Evolutionary conservation across 2,888 invertebrate species (phyloP), one percentile per base, ranked within the genome.

Genomic region (Oxytorus armatus): DNA sequence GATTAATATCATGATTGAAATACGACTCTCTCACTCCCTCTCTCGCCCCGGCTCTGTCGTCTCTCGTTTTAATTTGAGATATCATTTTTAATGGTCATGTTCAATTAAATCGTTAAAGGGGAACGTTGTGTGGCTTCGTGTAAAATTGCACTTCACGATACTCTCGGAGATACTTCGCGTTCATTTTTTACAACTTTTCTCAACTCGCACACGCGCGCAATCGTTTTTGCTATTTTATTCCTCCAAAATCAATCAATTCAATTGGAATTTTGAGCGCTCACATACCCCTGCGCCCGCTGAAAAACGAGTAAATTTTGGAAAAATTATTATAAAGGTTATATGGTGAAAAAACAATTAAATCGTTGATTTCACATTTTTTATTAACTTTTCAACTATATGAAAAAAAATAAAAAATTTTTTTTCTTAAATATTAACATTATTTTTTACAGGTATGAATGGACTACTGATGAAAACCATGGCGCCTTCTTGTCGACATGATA

Each of bases 1-100:
- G 82, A 82, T 84, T 72, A 66, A 80, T 69, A 73, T 77, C 44
- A 49, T 51, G 73, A 80, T 77, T 80, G 73, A 76, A 80, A 80
- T 57, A 51, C 77, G 65, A 79, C 72, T 65, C 39, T 42, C 63
- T 11, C 10, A 0, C 2, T 25, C 57, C 78, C 77, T 51, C 53
- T 76, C 74, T 59, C 53, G 36, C 51, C 59, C 65, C 42, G 42
- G 57, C 61, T 55, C 29, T 16, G 36, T 33, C 33, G 65, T 65
- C 49, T 57, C 55, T 57, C 39, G 47, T 25, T 73, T 81, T 73
- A 73, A 77, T 80, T 73, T 42, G 25, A 55, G 68, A 57, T 77
- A 77, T 77, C 61, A 69, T 55, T 73, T 61, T 61, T 77, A 73
- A 73, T 63, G 73, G 53, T 49, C 16, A 47, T 65, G 36, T 77